These are phyloP conservation scores for Danio aesculapii DNA, from an alignment of 2,797 vertebrate genomes.

Conservation along the genomic window DNA sequence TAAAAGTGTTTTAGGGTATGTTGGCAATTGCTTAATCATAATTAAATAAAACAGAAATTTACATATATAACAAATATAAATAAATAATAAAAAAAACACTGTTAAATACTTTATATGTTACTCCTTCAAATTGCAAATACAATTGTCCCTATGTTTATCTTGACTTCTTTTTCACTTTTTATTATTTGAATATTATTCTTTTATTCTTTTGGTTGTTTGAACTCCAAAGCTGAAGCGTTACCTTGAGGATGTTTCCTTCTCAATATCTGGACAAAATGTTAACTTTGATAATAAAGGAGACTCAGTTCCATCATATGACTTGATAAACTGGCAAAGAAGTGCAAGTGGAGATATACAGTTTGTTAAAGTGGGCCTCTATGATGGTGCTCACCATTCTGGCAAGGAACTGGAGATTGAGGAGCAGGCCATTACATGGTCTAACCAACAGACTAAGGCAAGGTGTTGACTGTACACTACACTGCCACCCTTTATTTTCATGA, in stretches of 20 bases:
- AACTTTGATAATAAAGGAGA: constrained; percentile 68
- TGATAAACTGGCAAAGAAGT: constrained; percentile 68
- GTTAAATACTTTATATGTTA: too few species aligned
- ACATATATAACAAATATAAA: too few species aligned
- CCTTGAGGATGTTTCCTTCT: constrained; percentile 49
- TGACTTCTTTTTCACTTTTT: too few species aligned
- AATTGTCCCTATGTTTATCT: too few species aligned
- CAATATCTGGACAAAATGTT: constrained; percentile 60
- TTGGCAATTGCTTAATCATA: too few species aligned
- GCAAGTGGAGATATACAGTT: constrained; percentile 61
- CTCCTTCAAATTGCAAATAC: too few species aligned
- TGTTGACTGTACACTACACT: constrained; percentile 53
- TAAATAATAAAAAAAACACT: too few species aligned
- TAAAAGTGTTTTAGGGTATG: constrained; percentile 32
- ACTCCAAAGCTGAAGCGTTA: too few species aligned
- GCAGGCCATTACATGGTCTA: constrained; percentile 59
- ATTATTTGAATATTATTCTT: too few species aligned
- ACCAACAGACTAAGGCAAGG: constrained; percentile 64
- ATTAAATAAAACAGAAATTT: too few species aligned
- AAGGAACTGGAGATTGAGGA: constrained; percentile 63
- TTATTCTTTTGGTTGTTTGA: too few species aligned
- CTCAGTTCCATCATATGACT: constrained; percentile 66
- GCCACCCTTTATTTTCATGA: constrained; percentile 22
- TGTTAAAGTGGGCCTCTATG: constrained; percentile 65
- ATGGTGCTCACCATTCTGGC: constrained; percentile 60